Base-by-base conservation (phyloP, 2,797 vertebrate genomes). In the Thamnophis elegans region DNA sequence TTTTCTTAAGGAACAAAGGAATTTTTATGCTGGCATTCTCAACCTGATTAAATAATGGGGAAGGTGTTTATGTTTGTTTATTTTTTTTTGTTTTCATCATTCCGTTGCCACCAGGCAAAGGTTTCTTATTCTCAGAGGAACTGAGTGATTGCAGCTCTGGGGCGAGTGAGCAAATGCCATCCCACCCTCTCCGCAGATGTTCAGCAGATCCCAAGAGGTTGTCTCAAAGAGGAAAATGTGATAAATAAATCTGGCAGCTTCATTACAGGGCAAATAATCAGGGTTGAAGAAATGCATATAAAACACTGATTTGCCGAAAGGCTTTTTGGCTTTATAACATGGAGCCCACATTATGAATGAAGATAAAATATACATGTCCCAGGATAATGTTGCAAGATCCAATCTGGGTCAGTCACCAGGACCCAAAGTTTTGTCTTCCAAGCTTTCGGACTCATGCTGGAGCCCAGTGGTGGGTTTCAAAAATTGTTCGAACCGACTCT, bases 21-120 rank as follows among this genome's bases (percentile, higher is more conserved):
- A 73, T 87, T 20, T 92, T 90, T 85, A 82, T 82, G 58, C 42
- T 59, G 36, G 89, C 58, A 58, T 2, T 47, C 26, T 68, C 32
- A 53, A 58, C 36, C 36, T 58, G 86, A 82, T 32, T 90, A 85
- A 90, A 89, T 47, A 87, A 82, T 25, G 55, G 32, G 47, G 85
- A 90, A 88, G 26, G 73, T 11, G 10, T 47, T 82, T 82, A 42
- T 42, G 8, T 22, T 78, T 78, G 9, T 78, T 78, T 78, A 8
- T 4, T 47, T 42, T 32, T 4, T 62, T 65, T 82, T 32, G 51
- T 93, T 90, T 92, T 92, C 62, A 93, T 93, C 93, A 92, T 58
- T 58, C 32, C 2, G 32, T 90, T 92, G 91, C 93, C 89, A 92
- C 14, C 82, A 87, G 68, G 58, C 85, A 53, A 55, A 73, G 85